Evolutionary conservation across 2,113 vertebrate genomes (phyloP), one percentile per base, ranked within the genome.

Genomic region (Podarcis cretensis): DNA sequence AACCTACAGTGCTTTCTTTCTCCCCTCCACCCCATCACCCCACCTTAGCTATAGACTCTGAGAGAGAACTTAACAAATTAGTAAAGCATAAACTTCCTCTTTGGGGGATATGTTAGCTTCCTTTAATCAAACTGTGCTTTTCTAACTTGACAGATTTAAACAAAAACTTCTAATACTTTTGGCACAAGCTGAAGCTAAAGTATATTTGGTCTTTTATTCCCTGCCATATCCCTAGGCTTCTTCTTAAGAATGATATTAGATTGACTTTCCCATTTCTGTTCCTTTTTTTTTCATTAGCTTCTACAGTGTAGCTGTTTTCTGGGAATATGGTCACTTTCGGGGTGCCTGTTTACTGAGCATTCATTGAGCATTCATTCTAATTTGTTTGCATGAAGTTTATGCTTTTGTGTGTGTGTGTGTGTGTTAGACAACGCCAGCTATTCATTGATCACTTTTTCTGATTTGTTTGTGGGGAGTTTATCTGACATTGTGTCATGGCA

Each of bases 61-160:
- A 86, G 9, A 71, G 78, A 84, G 73, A 92, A 88, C 69, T 69
- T 88, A 87, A 90, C 32, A 87, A 81, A 89, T 89, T 84, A 91
- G 48, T 88, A 87, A 93, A 57, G 66, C 57, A 89, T 77, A 90
- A 86, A 84, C 35, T 88, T 90, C 43, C 21, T 92, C 43, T 84
- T 92, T 75, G 30, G 88, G 37, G 14, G 14, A 23, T 59, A 7
- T 40, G 32, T 63, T 30, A 40, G 73, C 23, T 92, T 93, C 0
- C 0, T 84, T 88, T 95, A 94, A 94, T 91, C 89, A 92, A 91
- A 79, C 81, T 91, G 71, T 91, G 79, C 83, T 91, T 92, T 93
- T 91, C 23, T 0, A 0, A 78, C 81, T 35, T 90, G n/a, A 27
- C 89, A 65, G 9, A 89, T 95, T 92, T 63, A 37, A 59, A 37